phyloP scores from a whole-genome alignment of 2,797 vertebrate species.

The Gobio occitaniae region DNA sequence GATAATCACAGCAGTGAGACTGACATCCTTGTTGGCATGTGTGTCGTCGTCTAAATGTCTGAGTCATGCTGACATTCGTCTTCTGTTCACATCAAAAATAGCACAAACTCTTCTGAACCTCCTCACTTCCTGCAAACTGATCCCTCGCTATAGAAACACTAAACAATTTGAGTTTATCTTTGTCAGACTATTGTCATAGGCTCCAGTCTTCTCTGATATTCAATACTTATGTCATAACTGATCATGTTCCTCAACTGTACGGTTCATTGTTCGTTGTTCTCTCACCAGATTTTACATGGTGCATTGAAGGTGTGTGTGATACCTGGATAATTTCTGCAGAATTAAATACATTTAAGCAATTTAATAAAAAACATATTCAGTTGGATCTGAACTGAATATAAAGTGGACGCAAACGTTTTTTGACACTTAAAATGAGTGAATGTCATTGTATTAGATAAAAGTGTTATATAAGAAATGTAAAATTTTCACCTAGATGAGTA shows the following conservation, averaged over 20 bases:
- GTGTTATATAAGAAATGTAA: neutral
- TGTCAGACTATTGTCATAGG: neutral
- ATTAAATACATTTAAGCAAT: neutral
- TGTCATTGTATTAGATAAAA: neutral
- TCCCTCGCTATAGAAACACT: neutral
- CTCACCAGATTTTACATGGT: neutral
- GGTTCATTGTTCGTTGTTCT: neutral
- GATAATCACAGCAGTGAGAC: neutral
- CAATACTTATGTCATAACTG: neutral
- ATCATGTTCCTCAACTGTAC: neutral
- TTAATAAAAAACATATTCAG: neutral
- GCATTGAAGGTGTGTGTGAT: neutral
- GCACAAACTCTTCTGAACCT: neutral
- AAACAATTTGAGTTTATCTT: neutral
- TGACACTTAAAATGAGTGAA: neutral
- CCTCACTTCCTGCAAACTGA: slow-evolving; percentile 7
- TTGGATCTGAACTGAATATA: neutral
- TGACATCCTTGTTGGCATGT: neutral
- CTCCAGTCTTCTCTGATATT: neutral
- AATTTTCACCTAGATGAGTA: no score
- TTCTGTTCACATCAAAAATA: neutral
- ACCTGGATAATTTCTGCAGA: neutral
- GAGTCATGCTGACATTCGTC: slow-evolving; percentile 4
- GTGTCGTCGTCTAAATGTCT: neutral
- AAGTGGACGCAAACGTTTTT: neutral